Conservation (phyloP, 1,140 invertebrate species). For the Atta texana region DNA sequence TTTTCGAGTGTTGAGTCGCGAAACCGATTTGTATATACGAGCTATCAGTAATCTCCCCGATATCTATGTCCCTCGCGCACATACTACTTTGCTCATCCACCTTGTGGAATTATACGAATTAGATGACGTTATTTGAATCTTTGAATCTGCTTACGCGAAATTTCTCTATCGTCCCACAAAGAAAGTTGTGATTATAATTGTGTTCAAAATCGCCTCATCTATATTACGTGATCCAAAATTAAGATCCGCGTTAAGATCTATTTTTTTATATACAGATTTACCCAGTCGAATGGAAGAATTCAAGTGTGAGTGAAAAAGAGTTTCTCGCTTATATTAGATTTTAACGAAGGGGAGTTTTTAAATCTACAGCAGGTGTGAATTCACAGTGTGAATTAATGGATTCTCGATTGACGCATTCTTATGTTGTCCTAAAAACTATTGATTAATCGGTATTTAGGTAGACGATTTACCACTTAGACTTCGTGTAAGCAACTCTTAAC, state of each 20-base stretch:
- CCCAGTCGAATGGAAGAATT: not conserved
- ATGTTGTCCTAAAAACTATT: conserved; percentile 30
- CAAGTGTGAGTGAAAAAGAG: not conserved
- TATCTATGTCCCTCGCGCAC: not conserved
- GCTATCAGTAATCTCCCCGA: not conserved
- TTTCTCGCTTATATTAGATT: not conserved
- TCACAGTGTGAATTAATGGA: not conserved
- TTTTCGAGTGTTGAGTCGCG: not conserved
- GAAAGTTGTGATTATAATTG: not conserved
- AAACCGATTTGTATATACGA: not conserved
- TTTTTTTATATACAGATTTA: not conserved
- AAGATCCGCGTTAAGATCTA: not conserved
- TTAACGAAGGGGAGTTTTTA: not conserved
- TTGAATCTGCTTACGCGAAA: not conserved
- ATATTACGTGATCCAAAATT: not conserved
- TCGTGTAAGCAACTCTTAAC: not conserved
- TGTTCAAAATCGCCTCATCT: not conserved
- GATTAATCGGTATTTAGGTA: not conserved
- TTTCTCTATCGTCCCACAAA: not conserved
- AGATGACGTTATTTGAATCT: not conserved
- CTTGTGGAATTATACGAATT: not conserved
- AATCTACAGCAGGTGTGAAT: not conserved
- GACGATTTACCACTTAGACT: no score
- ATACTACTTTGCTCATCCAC: not conserved
- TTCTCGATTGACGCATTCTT: not conserved